Conservation (phyloP, 1,140 invertebrate genomes). For the Micrasema longulum region DNA sequence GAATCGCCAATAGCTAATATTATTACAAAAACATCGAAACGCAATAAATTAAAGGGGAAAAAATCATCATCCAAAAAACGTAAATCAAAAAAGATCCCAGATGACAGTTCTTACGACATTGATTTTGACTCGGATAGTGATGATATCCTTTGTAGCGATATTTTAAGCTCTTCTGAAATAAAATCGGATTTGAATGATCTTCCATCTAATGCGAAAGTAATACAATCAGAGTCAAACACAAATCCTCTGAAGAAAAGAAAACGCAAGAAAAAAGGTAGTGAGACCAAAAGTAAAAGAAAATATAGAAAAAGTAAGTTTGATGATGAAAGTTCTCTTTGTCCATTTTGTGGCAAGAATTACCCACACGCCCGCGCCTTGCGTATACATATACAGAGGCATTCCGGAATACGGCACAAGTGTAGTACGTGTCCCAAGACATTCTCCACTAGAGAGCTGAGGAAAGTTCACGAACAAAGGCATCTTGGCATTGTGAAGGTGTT, state of each 20-base stretch:
- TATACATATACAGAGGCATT: constrained; percentile 19
- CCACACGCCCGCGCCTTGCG: constrained; percentile 6
- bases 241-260: not conserved
- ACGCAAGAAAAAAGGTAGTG: constrained; percentile 13
- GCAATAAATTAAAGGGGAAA: no score
- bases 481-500: not conserved
- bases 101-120: not conserved
- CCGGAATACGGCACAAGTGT: constrained; percentile 23
- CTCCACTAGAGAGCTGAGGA: constrained; percentile 12
- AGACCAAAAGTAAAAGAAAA: constrained; percentile 6
- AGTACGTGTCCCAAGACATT: constrained; percentile 19
- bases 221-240: not conserved
- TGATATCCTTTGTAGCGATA: not conserved
- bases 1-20: no score
- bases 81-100: not conserved
- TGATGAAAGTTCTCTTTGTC: constrained; percentile 25
- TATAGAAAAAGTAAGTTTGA: constrained; percentile 23
- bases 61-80: constrained; percentile 10
- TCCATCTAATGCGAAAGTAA: not conserved
- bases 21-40: no score
- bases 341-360: constrained; percentile 16
- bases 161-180: constrained; percentile 13
- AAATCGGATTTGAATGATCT: not conserved
- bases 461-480: constrained; percentile 19
- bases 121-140: not conserved